Evolutionary conservation across 2,888 invertebrate genomes (phyloP).

Genomic region (Drosophila kambysellisi): DNA sequence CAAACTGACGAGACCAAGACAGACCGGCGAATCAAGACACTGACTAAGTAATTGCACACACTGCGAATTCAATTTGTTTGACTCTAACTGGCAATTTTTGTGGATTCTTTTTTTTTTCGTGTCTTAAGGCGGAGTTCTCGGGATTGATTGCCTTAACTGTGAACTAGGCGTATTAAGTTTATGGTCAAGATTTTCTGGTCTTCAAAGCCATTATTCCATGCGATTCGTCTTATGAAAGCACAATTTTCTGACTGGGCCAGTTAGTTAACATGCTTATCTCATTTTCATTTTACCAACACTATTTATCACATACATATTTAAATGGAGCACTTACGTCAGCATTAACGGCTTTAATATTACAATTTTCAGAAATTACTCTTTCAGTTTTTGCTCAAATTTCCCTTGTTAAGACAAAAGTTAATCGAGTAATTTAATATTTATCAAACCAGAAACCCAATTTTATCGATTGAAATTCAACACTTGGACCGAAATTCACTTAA

Average conservation of each 20-base stretch:
- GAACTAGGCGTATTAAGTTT: conserved; percentile 15
- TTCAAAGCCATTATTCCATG: background rate
- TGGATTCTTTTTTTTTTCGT: background rate
- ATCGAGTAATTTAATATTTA: background rate
- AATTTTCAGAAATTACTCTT: background rate
- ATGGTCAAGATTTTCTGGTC: conserved; percentile 11
- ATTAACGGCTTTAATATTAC: background rate
- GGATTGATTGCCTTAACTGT: conserved; percentile 10
- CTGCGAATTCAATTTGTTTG: conserved; percentile 51
- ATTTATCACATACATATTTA: background rate
- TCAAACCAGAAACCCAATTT: background rate
- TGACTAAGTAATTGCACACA: conserved; percentile 49
- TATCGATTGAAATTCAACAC: background rate
- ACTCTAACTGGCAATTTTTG: conserved; percentile 43
- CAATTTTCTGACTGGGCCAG: background rate
- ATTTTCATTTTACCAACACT: background rate
- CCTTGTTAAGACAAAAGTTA: rapidly evolving
- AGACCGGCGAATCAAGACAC: conserved; percentile 22
- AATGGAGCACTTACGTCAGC: background rate
- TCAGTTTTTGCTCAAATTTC: background rate
- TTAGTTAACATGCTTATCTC: background rate
- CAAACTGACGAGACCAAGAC: conserved; percentile 10
- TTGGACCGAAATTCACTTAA: background rate
- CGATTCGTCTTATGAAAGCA: background rate
- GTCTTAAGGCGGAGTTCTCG: conserved; percentile 1